Conservation (phyloP, 2,113 vertebrate genomes). For the Sorex fumeus region DNA sequence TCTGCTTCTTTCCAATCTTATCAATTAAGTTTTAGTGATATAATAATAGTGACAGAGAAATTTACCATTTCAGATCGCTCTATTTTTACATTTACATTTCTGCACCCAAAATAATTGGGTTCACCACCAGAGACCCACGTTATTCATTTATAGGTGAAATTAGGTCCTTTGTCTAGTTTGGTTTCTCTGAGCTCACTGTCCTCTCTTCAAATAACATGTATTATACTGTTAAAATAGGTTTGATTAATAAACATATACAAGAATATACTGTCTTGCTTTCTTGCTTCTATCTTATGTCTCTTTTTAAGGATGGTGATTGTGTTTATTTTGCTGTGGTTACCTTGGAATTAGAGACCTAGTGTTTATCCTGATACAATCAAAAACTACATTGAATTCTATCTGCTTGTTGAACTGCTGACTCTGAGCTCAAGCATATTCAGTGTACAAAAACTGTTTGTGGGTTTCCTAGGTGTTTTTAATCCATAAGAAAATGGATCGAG, state of each 20-base stretch:
- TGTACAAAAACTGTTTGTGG: constrained; percentile 70
- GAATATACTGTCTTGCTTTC: constrained; percentile 58
- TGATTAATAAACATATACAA: constrained; percentile 66
- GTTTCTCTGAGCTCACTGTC: not conserved
- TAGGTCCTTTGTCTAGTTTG: not conserved
- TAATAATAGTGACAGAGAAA: not conserved
- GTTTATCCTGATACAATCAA: constrained; percentile 75
- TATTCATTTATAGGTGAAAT: constrained; percentile 50
- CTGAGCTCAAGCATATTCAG: constrained; percentile 39
- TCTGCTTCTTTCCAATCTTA: not conserved
- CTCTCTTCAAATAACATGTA: not conserved
- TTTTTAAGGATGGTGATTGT: constrained; percentile 55
- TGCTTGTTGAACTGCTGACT: constrained; percentile 74
- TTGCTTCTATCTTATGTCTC: constrained; percentile 59
- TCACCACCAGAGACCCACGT: not conserved
- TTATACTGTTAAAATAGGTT: constrained; percentile 14
- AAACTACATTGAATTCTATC: constrained; percentile 68
- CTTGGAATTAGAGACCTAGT: constrained; percentile 70
- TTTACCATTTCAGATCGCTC: not conserved
- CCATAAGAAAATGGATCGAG: constrained; percentile 59
- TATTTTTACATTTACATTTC: not conserved
- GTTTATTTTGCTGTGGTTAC: constrained; percentile 74
- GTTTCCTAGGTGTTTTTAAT: constrained; percentile 77
- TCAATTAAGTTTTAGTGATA: not conserved
- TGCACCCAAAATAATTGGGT: constrained; percentile 18